Evolutionary conservation across 2,113 vertebrate genomes (phyloP).

Genomic region (Miniopterus natalensis): DNA sequence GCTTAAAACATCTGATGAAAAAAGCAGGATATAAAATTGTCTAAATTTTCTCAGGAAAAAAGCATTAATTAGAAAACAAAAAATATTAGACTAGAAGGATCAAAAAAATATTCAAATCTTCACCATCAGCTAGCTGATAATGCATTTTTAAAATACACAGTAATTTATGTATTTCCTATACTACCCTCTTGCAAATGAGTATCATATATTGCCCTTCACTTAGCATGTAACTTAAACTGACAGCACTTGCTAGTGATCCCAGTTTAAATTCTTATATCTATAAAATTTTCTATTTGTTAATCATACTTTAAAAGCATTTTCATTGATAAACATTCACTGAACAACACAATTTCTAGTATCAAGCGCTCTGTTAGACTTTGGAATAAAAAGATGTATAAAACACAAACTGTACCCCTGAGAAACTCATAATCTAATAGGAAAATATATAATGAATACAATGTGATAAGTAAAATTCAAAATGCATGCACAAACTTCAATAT

Average conservation of each 20-base stretch:
- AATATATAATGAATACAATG: background rate
- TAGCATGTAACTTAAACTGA: conserved; percentile 31
- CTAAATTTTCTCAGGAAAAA: conserved; percentile 39
- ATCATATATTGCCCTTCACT: background rate
- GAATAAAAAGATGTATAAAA: conserved; percentile 46
- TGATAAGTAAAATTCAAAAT: conserved; percentile 23
- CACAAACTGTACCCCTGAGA: background rate
- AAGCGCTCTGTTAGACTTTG: background rate
- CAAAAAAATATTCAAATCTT: background rate
- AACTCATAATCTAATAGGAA: background rate
- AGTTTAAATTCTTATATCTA: background rate
- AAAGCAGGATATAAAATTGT: conserved; percentile 20
- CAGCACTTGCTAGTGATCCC: background rate
- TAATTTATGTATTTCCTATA: conserved; percentile 21
- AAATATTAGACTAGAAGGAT: background rate
- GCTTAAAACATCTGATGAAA: background rate
- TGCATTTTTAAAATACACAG: background rate
- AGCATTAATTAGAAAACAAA: conserved; percentile 6
- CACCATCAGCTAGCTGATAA: background rate
- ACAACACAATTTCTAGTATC: background rate
- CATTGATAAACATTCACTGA: background rate
- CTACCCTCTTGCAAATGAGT: background rate
- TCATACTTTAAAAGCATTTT: conserved; percentile 31
- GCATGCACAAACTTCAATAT: conserved; percentile 16
- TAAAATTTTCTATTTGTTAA: conserved; percentile 45